Percentiles rank a stretch among this genome's conserved stretches.
Conservation (phyloP, 2,888 invertebrate genomes). For the Dicyrtomina minuta region DNA sequence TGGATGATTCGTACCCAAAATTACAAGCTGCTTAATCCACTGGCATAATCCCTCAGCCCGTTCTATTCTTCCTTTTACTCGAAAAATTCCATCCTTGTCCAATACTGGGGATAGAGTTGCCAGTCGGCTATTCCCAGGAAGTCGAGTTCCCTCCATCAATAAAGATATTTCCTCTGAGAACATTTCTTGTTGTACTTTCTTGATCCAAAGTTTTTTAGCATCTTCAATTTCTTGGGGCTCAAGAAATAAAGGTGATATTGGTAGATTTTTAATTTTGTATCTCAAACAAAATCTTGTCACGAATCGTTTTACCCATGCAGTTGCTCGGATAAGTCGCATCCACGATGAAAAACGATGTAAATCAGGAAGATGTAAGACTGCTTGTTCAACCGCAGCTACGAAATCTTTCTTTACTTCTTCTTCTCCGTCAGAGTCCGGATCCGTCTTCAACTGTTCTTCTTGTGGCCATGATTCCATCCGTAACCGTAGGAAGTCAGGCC, state of each 20-base stretch:
- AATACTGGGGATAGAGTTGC: not conserved
- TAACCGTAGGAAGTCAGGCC: slow-evolving; percentile 40
- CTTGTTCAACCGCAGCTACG: not conserved
- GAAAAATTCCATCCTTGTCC: not conserved
- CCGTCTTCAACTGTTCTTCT: not conserved
- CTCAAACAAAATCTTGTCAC: too few species aligned
- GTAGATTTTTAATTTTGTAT: too few species aligned
- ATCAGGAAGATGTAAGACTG: not conserved
- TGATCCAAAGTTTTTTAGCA: too few species aligned
- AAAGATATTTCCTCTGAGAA: not conserved
- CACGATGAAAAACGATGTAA: slow-evolving; percentile 13
- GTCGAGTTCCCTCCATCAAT: not conserved
- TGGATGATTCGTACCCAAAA: slow-evolving; percentile 26
- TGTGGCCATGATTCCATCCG: slow-evolving; percentile 29
- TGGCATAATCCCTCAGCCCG: not conserved
- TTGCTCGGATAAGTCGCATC: slow-evolving; percentile 7
- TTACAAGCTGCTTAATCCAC: too few species aligned
- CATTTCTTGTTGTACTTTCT: not conserved
- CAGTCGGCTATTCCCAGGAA: not conserved
- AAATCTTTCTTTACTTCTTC: not conserved
- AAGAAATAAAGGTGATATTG: too few species aligned
- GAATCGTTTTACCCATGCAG: slow-evolving; percentile 18
- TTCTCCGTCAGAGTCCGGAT: too few species aligned
- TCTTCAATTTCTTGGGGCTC: too few species aligned
- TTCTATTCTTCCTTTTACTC: not conserved